A percentile compares a stretch with the other conserved stretches of the same genome.
phyloP scores from a whole-genome alignment of 2,113 vertebrate species.

The Pipra filicauda region DNA sequence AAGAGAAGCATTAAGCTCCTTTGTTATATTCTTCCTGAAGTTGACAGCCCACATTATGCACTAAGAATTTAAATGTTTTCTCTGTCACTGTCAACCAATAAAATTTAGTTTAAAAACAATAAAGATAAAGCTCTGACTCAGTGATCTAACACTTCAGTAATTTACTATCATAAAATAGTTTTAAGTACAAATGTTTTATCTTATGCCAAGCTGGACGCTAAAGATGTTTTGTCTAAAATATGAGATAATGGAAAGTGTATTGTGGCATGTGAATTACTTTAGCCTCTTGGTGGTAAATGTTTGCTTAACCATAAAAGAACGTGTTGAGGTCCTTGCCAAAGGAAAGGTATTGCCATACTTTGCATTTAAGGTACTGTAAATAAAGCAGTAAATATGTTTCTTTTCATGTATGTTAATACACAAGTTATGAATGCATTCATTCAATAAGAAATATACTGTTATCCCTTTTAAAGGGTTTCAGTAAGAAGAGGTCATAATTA shows the following conservation, averaged over 20 bases:
- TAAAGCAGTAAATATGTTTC: constrained; percentile 64
- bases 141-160: constrained; percentile 64
- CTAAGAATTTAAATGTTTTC: constrained; percentile 19
- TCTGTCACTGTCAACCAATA: constrained; percentile 51
- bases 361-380: constrained; percentile 55
- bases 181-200: constrained; percentile 60
- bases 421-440: constrained; percentile 35
- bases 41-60: neutral
- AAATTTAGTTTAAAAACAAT: constrained; percentile 26
- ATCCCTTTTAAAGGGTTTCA: constrained; percentile 33
- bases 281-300: constrained; percentile 62
- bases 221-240: constrained; percentile 70
- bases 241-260: constrained; percentile 70
- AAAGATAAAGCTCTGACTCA: constrained; percentile 53
- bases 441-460: constrained; percentile 45
- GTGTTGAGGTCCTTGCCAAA: constrained; percentile 38
- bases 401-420: constrained; percentile 52
- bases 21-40: neutral
- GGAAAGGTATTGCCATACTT: constrained; percentile 56
- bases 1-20: neutral
- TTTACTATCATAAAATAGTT: constrained; percentile 71
- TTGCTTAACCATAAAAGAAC: constrained; percentile 71
- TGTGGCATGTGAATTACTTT: constrained; percentile 68
- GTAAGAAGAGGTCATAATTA: constrained; percentile 53
- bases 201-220: constrained; percentile 55